Evolutionary conservation across 2,888 invertebrate species (phyloP), one percentile per base, ranked within the genome.

Genomic region (Epiblema foenella): DNA sequence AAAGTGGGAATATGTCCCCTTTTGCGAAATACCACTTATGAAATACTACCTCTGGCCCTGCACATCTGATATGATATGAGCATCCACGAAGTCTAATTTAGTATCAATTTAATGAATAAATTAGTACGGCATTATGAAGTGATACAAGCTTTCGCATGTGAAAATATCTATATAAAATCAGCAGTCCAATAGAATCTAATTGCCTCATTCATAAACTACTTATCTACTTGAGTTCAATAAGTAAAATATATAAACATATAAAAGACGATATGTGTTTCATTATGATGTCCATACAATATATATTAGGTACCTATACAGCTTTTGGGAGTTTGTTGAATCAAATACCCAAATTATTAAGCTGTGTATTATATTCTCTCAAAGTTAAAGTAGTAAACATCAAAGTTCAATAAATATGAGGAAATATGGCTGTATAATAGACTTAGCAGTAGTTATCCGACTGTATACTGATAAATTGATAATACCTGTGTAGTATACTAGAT

Each of bases 231-330:
- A 51, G 12, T 63, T 57, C 15, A 57, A 54, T 58, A 46, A 17
- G 24, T 42, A 54, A 54, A 54, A 42, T 9, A 56, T 66, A 66
- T 42, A 42, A 57, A 42, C 42, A 57, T 46, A 33, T 33, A 10
- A 39, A 66, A 56, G 17, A 66, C 54, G 65, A 66, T 66, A 66
- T 57, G 54, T 66, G 20, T 60, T 39, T 46, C 42, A 42, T 8
- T 59, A 42, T 20, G 9, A 39, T 64, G n/a, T 3, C 11, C 24
- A 11, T 20, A 37, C 33, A 51, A n/a, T 63, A 37, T 8, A 29
- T 46, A 24, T 24, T 24, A 24, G 24, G 37, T 18, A n/a, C n/a
- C n/a, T n/a, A 46, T 12, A 7, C n/a, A n/a, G 46, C 46, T 15
- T 46, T 46, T 8, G 46, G 46, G n/a, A 8, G n/a, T 46, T 46